These are phyloP conservation scores for Neuroscelio doddi DNA, from an alignment of 2,888 invertebrate species.

Conservation along the genomic window DNA sequence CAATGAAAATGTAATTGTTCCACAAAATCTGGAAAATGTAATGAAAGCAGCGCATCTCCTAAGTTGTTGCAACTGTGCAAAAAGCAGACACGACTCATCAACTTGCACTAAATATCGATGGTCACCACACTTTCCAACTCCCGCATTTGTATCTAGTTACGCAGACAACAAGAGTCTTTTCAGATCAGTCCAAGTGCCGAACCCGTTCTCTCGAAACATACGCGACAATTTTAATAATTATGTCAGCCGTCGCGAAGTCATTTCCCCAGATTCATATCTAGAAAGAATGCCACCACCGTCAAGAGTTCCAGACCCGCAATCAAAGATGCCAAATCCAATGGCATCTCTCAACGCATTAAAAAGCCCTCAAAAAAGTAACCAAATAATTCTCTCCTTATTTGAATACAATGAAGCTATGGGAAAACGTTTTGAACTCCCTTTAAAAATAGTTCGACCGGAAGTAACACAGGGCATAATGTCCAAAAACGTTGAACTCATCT, in stretches of 20 bases:
- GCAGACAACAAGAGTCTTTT: neutral
- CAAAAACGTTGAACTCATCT: neutral
- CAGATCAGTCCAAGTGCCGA: neutral
- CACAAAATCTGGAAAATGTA: conserved; percentile 48
- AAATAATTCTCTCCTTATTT: too few species aligned
- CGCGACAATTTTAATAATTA: neutral
- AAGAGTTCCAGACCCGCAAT: too few species aligned
- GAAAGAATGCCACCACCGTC: too few species aligned
- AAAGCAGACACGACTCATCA: conserved; percentile 68
- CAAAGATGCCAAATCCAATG: too few species aligned
- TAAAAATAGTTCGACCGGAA: too few species aligned
- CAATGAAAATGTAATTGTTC: conserved; percentile 58
- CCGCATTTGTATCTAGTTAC: conserved; percentile 57
- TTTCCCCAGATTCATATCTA: too few species aligned
- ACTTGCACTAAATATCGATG: conserved; percentile 59
- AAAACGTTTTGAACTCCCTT: too few species aligned
- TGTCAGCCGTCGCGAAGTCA: too few species aligned
- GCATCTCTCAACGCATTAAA: too few species aligned
- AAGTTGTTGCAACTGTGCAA: conserved; percentile 72
- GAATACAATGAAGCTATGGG: too few species aligned
- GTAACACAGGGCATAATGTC: too few species aligned
- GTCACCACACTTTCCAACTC: conserved; percentile 64
- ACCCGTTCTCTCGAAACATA: neutral
- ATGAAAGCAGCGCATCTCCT: conserved; percentile 65
- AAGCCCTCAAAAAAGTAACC: too few species aligned